Percentiles rank a stretch among this genome's conserved stretches.
These are phyloP conservation scores for Sebastes ruberrimus DNA, from an alignment of 2,797 vertebrate genomes.

Conservation along the genomic window DNA sequence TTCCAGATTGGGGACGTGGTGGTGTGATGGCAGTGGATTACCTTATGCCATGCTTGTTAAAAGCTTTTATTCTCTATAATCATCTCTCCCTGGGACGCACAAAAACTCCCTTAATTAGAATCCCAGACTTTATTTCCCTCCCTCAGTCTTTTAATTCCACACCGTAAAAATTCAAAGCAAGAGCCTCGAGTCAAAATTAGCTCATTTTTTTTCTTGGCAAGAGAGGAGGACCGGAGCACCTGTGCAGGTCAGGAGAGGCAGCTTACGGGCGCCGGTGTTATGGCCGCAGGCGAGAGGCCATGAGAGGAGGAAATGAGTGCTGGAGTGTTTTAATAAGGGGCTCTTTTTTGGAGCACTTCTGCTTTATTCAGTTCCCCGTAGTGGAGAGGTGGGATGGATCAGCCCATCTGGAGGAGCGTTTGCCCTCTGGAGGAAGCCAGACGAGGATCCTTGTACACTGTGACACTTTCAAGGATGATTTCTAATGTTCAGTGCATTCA, in stretches of 20 bases:
- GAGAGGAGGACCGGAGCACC: conserved; percentile 25
- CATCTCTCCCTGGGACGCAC: conserved; percentile 57
- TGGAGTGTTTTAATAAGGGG: conserved; percentile 41
- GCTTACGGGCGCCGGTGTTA: conserved; percentile 30
- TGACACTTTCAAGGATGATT: neutral
- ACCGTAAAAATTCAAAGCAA: conserved; percentile 48
- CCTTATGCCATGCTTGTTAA: conserved; percentile 65
- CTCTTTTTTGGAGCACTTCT: conserved; percentile 1
- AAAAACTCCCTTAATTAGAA: conserved; percentile 73
- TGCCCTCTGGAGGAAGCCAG: conserved; percentile 9
- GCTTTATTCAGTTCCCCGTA: conserved; percentile 4
- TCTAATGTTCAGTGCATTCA: neutral
- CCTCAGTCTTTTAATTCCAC: conserved; percentile 48
- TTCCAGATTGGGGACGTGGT: conserved; percentile 18
- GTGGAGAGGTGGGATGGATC: neutral
- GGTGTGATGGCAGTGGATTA: conserved; percentile 28
- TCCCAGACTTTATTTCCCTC: conserved; percentile 53
- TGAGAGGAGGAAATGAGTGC: conserved; percentile 27
- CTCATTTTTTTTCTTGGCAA: neutral
- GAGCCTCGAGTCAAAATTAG: conserved; percentile 38
- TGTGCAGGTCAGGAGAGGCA: conserved; percentile 46
- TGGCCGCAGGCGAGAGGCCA: conserved; percentile 28
- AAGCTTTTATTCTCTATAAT: conserved; percentile 69
- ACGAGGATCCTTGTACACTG: neutral
- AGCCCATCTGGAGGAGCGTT: conserved; percentile 21